Evolutionary conservation across 2,888 invertebrate species (phyloP).

Genomic region (Epirrita christyi): DNA sequence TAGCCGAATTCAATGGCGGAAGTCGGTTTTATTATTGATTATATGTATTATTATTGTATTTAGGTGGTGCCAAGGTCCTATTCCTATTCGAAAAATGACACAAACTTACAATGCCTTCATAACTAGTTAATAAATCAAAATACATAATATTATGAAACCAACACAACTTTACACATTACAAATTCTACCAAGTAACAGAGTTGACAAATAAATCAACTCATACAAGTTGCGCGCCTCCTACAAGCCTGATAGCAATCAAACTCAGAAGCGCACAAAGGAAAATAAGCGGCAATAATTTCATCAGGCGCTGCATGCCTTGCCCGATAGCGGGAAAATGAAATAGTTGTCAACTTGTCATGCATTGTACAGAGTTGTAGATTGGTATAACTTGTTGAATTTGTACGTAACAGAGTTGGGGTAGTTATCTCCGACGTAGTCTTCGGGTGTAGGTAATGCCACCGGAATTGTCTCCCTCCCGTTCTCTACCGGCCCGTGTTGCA

Average conservation of each 20-base stretch:
- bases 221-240: conserved; percentile 20
- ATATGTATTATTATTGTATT: too few species aligned
- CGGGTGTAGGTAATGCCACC: conserved; percentile 9
- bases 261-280: conserved; percentile 19
- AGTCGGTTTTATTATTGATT: too few species aligned
- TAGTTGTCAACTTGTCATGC: conserved; percentile 20
- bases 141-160: conserved; percentile 10
- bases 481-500: conserved; percentile 1
- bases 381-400: conserved; percentile 28
- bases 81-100: background rate
- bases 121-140: conserved; percentile 14
- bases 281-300: conserved; percentile 27
- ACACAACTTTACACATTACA: conserved; percentile 19
- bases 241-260: conserved; percentile 26
- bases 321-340: conserved; percentile 12
- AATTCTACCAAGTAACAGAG: conserved; percentile 15
- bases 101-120: background rate
- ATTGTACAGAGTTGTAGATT: conserved; percentile 15
- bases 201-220: conserved; percentile 21
- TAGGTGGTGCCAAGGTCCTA: too few species aligned
- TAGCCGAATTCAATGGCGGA: too few species aligned
- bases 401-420: conserved; percentile 19
- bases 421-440: conserved; percentile 17
- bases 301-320: conserved; percentile 27
- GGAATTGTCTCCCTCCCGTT: conserved; percentile 11